phyloP scores from a whole-genome alignment of 37 sponge, comb jelly and placozoan species.

The Mnemiopsis leidyi region DNA sequence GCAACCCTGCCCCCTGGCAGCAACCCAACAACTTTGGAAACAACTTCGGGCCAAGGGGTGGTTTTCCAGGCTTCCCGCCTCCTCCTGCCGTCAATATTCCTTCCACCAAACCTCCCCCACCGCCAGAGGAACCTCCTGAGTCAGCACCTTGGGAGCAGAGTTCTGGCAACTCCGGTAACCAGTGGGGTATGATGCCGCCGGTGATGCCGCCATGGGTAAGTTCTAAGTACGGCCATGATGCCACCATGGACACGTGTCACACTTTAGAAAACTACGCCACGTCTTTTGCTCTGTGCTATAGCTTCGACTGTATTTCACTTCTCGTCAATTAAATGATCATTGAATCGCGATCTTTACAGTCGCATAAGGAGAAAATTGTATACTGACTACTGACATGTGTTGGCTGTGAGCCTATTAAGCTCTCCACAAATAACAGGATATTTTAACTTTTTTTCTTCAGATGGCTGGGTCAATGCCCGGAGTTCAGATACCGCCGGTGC shows the following conservation, averaged over 20 bases:
- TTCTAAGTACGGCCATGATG: background rate
- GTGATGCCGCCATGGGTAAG: slow-evolving; percentile 39
- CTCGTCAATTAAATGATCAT: no score
- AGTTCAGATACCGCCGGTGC: slow-evolving; percentile 20
- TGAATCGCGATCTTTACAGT: no score
- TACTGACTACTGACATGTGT: no score
- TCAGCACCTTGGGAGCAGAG: slow-evolving; percentile 12
- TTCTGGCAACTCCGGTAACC: background rate
- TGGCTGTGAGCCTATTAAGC: no score
- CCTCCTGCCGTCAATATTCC: background rate
- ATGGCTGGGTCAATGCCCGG: slow-evolving; percentile 39
- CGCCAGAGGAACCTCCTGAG: slow-evolving; percentile 45
- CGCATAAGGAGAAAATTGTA: no score
- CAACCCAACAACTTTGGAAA: background rate
- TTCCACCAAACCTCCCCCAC: slow-evolving; percentile 8
- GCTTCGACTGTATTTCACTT: no score
- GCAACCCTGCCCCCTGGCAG: slow-evolving; percentile 27
- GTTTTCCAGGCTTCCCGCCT: slow-evolving; percentile 32
- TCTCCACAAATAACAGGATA: no score
- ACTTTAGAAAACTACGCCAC: no score
- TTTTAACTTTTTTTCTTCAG: no score
- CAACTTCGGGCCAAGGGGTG: background rate
- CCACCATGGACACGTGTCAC: no score
- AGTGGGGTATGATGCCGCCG: background rate
- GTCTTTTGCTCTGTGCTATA: no score